phyloP scores from a whole-genome alignment of 2,113 vertebrate species.

The Xiphorhynchus elegans region DNA sequence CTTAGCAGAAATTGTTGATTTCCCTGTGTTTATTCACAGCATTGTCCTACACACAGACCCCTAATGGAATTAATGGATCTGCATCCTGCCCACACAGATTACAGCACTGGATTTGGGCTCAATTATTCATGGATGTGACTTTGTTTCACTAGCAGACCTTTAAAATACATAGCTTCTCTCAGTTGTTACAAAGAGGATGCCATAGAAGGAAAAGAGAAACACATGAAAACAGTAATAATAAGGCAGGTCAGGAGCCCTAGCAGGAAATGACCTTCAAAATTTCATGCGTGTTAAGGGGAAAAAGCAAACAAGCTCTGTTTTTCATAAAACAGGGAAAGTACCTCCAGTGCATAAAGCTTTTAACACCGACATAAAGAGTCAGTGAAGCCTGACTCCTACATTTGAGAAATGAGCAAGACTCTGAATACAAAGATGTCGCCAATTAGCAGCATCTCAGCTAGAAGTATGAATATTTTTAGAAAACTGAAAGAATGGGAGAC shows the following conservation, averaged over 20 bases:
- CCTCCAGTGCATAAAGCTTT: background rate
- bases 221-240: background rate
- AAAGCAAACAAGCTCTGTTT: background rate
- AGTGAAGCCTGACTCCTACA: constrained; percentile 16
- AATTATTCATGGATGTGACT: background rate
- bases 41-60: background rate
- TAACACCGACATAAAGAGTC: background rate
- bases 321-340: background rate
- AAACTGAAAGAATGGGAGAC: background rate
- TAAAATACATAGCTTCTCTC: background rate
- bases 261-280: constrained; percentile 22
- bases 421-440: constrained; percentile 44
- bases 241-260: background rate
- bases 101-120: background rate
- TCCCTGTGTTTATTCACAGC: background rate
- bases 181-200: background rate
- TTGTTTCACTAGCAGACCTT: constrained; percentile 5
- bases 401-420: constrained; percentile 28
- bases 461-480: constrained; percentile 36
- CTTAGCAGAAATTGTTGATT: constrained; percentile 30
- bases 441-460: constrained; percentile 38
- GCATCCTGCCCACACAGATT: background rate
- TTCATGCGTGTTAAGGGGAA: background rate
- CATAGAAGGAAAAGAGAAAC: background rate
- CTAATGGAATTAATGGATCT: constrained; percentile 2